Percentiles rank a stretch among this genome's conserved stretches.
Conservation (phyloP, 2,113 vertebrate species). For the Oreotrochilus melanogaster region DNA sequence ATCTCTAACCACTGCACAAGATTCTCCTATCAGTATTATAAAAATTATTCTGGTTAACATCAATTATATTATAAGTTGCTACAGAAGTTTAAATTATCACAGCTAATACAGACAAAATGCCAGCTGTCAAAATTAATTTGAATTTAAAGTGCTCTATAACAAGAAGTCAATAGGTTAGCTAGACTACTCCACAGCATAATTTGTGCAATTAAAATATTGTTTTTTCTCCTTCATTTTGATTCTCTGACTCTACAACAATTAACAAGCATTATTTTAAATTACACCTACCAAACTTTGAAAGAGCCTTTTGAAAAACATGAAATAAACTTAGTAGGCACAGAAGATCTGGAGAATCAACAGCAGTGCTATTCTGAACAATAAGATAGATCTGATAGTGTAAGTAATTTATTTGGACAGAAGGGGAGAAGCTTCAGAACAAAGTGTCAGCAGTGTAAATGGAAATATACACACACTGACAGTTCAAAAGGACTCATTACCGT, state of each 20-base stretch:
- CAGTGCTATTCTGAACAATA: background rate
- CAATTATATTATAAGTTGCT: background rate
- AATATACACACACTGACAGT: slow-evolving; percentile 28
- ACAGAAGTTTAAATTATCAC: background rate
- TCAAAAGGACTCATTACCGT: slow-evolving; percentile 59
- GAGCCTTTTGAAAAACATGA: background rate
- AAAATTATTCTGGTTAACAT: background rate
- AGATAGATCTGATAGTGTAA: slow-evolving; percentile 28
- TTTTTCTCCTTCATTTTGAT: background rate
- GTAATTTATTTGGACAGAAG: slow-evolving; percentile 63
- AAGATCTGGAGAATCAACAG: background rate
- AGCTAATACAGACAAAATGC: slow-evolving; percentile 31
- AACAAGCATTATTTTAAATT: background rate
- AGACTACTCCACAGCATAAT: background rate
- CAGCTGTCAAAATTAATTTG: slow-evolving; percentile 17
- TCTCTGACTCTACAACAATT: background rate
- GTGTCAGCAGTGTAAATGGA: slow-evolving; percentile 53
- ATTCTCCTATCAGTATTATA: background rate
- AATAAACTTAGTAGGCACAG: background rate
- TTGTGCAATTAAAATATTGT: background rate
- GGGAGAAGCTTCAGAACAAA: slow-evolving; percentile 53
- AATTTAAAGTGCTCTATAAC: background rate
- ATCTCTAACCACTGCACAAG: background rate
- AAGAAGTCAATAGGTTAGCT: background rate
- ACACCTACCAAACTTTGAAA: background rate